Percentiles rank a stretch among this genome's conserved stretches.
These are phyloP conservation scores for Garra rufa DNA, from an alignment of 2,113 vertebrate species.

Conservation along the genomic window DNA sequence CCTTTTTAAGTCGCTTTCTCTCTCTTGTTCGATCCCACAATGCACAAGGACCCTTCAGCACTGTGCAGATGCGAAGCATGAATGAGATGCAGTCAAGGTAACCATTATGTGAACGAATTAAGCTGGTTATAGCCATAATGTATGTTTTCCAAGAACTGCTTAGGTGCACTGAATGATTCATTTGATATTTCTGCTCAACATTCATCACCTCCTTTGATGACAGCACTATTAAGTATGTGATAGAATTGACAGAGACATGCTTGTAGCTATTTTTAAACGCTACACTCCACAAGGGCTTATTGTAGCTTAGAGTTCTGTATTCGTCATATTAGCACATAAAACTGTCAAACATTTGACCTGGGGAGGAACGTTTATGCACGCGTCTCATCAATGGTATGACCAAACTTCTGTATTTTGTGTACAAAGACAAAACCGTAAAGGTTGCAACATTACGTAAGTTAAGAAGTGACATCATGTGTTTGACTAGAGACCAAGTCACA, in stretches of 20 bases:
- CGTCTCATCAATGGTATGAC: background rate
- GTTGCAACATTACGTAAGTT: background rate
- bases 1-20: background rate
- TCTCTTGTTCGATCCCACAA: background rate
- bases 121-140: background rate
- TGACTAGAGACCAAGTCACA: background rate
- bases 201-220: slow-evolving; percentile 61
- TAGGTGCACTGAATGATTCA: slow-evolving; percentile 18
- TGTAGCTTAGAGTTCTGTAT: slow-evolving; percentile 26
- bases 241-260: slow-evolving; percentile 66
- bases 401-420: background rate
- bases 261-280: slow-evolving; percentile 62
- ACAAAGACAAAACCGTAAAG: background rate
- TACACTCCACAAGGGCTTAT: slow-evolving; percentile 49
- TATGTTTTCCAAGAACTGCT: background rate
- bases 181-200: slow-evolving; percentile 57
- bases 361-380: background rate
- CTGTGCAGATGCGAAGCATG: background rate
- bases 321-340: slow-evolving; percentile 29
- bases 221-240: slow-evolving; percentile 69
- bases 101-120: background rate
- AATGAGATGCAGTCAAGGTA: slow-evolving; percentile 9
- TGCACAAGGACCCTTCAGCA: background rate
- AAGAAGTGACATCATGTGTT: slow-evolving; percentile 2
- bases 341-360: slow-evolving; percentile 11